Percentiles rank a stretch among this genome's conserved stretches.
These are phyloP conservation scores for Trachelipus rathkii DNA, from an alignment of 1,140 invertebrate species.

Conservation along the genomic window DNA sequence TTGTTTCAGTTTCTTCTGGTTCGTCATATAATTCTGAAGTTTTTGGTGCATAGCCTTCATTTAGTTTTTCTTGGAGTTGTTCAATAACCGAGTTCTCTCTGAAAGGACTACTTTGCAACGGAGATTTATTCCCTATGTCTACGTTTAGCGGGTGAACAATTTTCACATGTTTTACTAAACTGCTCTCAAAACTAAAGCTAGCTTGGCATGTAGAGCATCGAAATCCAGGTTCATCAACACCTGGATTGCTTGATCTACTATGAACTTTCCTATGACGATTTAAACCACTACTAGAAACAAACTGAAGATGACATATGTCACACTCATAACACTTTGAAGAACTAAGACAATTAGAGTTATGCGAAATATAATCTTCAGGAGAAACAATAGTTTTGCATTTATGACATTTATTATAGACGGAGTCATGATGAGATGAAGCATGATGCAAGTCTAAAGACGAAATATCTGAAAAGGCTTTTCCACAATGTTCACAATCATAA, in stretches of 20 bases:
- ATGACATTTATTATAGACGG: slow-evolving; percentile 93
- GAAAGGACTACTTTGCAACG: slow-evolving; percentile 17
- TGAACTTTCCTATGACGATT: slow-evolving; percentile 45
- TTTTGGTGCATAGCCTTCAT: slow-evolving; percentile 44
- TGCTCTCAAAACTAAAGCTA: slow-evolving; percentile 39
- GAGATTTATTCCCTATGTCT: slow-evolving; percentile 28
- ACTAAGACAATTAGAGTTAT: slow-evolving; percentile 51
- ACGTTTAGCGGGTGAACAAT: slow-evolving; percentile 31
- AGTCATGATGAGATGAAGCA: slow-evolving; percentile 85
- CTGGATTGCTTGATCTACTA: slow-evolving; percentile 28
- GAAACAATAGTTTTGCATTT: slow-evolving; percentile 61
- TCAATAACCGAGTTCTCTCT: slow-evolving; percentile 36
- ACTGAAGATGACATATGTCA: slow-evolving; percentile 48
- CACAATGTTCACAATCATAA: slow-evolving; percentile 36
- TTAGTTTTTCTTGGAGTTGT: slow-evolving; percentile 42
- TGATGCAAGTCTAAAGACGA: slow-evolving; percentile 37
- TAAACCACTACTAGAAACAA: slow-evolving; percentile 41
- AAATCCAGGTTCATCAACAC: slow-evolving; percentile 29
- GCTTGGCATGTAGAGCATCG: slow-evolving; percentile 42
- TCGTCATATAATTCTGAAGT: slow-evolving; percentile 43
- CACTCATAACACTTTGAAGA: slow-evolving; percentile 52
- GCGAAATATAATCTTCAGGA: slow-evolving; percentile 47
- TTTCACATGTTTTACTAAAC: slow-evolving; percentile 37
- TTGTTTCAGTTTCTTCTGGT: slow-evolving; percentile 38
- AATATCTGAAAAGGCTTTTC: slow-evolving; percentile 32